Evolutionary conservation across 2,113 vertebrate species (phyloP).

Genomic region (Columba janthina): DNA sequence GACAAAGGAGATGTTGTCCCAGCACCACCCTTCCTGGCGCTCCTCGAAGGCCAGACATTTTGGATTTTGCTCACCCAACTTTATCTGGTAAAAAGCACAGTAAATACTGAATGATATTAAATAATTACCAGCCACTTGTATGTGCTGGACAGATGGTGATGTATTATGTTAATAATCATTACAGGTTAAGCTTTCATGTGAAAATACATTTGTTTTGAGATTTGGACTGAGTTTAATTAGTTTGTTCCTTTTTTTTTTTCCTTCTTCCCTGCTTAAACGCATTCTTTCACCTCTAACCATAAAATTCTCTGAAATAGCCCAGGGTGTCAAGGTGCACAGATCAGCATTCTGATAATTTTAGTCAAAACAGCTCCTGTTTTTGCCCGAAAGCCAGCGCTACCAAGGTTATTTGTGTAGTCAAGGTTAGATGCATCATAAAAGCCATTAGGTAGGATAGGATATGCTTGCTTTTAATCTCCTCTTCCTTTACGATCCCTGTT

Average conservation of each 20-base stretch:
- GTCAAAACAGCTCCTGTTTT: not conserved
- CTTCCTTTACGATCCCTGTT: not conserved
- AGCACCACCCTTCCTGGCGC: not conserved
- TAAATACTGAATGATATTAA: not conserved
- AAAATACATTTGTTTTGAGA: not conserved
- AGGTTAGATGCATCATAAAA: not conserved
- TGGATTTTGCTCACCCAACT: not conserved
- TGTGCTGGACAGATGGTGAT: not conserved
- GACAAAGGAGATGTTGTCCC: not conserved
- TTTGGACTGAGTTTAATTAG: not conserved
- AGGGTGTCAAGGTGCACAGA: not conserved
- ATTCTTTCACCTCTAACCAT: not conserved
- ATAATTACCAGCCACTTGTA: not conserved
- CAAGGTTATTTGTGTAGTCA: not conserved
- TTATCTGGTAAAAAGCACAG: not conserved
- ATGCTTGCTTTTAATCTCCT: not conserved
- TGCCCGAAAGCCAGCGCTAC: not conserved
- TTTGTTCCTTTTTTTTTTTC: not conserved
- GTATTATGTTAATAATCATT: not conserved
- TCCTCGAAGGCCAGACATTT: not conserved
- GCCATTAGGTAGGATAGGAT: not conserved
- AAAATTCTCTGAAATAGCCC: not conserved
- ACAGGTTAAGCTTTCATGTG: not conserved
- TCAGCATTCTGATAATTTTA: not conserved
- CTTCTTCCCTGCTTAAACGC: not conserved